Evolutionary conservation across 2,113 vertebrate species (phyloP).

Genomic region (Vidua chalybeata): DNA sequence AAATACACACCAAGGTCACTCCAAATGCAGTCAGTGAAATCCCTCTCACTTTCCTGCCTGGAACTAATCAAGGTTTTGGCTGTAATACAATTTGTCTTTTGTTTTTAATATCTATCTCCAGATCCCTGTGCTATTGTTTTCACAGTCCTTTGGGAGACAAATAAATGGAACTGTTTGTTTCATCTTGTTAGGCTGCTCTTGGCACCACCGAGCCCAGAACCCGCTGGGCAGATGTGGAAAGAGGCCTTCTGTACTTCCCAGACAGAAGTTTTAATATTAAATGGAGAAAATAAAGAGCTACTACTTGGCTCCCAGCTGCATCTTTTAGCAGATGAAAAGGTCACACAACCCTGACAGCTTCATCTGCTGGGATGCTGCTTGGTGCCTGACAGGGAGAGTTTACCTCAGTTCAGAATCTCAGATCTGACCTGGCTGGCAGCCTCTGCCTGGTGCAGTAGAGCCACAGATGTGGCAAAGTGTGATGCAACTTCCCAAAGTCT

Average conservation of each 20-base stretch:
- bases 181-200: constrained; percentile 13
- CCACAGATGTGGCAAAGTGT: not conserved
- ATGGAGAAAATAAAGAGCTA: not conserved
- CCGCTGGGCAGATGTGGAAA: not conserved
- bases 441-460: not conserved
- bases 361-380: not conserved
- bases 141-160: not conserved
- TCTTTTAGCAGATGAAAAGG: not conserved
- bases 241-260: not conserved
- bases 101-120: constrained; percentile 20
- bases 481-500: not conserved
- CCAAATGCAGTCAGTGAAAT: not conserved
- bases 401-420: not conserved
- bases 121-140: constrained; percentile 2
- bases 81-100: not conserved
- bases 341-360: not conserved
- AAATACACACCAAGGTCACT: not conserved
- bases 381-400: not conserved
- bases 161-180: constrained; percentile 41
- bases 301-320: not conserved
- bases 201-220: not conserved
- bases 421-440: not conserved
- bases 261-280: not conserved
- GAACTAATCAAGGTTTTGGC: constrained; percentile 37
- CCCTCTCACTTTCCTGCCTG: not conserved